Base-by-base conservation (phyloP, 2,888 invertebrate species). In the Synergus laeviventris region DNA sequence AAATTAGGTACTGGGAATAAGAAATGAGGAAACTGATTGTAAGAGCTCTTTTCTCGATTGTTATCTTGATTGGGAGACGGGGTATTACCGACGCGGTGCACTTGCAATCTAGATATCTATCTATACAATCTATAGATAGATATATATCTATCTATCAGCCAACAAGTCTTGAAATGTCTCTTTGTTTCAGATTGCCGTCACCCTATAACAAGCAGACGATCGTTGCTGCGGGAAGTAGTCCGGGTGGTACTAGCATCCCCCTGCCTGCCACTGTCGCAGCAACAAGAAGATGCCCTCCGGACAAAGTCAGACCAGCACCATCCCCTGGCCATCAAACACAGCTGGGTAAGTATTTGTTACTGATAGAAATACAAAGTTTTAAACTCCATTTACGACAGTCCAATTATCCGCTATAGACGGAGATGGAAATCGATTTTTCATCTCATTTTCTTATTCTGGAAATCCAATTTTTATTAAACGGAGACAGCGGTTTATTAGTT, bases 191-290 rank as follows among this genome's bases (percentile, higher is more conserved):
- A 82, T 84, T 90, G 79, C 90, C 90, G 77, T 90, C 90, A 42
- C 89, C 90, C 79, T 90, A 89, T 84, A 90, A 90, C 80, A 90
- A 90, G 80, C 90, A 90, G 81, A 93, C 94, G 87, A 93, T 92
- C 82, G 93, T 93, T 87, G 88, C 85, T 60, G 91, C 91, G 84
- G 85, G 88, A 76, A 92, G 92, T 74, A 86, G 84, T 59, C 92
- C 92, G 86, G 92, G 92, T 79, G 94, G 94, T 87, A 95, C 95
- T 83, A 95, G 95, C 87, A 96, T 96, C 87, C 96, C 96, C 76
- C 90, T 96, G 86, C 96, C 96, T 61, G 96, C 96, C 78, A 95
- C 95, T 42, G 95, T 95, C 81, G 93, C 95, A 85, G 95, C 95
- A 74, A 94, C 94, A 81, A 93, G 96, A 82, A 93, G 95, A 90